These are phyloP conservation scores for Papilio polytes DNA, from an alignment of 1,140 invertebrate species.

Conservation along the genomic window DNA sequence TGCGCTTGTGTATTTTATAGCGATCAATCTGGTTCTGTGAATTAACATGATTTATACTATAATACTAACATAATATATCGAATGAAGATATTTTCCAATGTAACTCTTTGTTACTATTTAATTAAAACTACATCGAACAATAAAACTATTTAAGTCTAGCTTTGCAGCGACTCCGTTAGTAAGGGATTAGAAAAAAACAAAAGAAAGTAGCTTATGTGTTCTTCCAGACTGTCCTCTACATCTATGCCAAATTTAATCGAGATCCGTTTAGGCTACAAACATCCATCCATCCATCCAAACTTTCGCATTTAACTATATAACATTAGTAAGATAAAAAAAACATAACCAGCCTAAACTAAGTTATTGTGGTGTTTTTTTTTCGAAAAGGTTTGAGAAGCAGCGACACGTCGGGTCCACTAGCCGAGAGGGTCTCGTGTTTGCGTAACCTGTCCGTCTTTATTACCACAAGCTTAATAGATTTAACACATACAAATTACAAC, in stretches of 20 bases:
- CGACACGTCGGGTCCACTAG: background rate
- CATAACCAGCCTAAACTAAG: background rate
- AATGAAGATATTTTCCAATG: no score
- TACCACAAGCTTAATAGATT: slow-evolving; percentile 39
- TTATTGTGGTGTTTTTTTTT: background rate
- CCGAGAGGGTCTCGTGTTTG: slow-evolving; percentile 22
- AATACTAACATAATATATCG: background rate
- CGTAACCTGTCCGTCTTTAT: slow-evolving; percentile 37
- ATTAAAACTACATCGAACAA: background rate
- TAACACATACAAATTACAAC: slow-evolving; percentile 35
- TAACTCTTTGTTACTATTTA: background rate
- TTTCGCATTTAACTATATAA: no score
- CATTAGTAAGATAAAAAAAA: background rate
- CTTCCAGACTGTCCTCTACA: no score
- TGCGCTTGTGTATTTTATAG: background rate
- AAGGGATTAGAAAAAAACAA: no score
- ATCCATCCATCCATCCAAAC: no score
- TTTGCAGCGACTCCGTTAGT: no score
- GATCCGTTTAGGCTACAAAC: no score
- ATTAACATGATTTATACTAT: background rate
- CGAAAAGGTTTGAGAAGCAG: background rate
- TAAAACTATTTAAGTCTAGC: background rate
- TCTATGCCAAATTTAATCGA: no score
- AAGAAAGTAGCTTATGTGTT: no score
- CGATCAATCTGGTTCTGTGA: background rate